Evolutionary conservation across 1,140 invertebrate species (phyloP), one percentile per base, ranked within the genome.

Genomic region (Oppia nitens): DNA sequence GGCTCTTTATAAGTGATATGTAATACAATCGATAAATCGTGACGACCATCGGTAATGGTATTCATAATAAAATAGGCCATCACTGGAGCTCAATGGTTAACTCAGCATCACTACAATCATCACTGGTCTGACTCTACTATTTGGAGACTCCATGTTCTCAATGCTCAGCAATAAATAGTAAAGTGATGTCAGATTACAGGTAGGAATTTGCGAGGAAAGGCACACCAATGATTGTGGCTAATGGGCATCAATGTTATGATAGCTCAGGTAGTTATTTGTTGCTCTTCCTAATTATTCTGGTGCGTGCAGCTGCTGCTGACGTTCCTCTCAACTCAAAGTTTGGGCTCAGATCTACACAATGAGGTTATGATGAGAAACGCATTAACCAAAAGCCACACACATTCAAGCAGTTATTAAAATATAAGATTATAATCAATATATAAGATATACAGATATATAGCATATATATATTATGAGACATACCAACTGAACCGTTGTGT

Each of bases 251-350:
- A n/a, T n/a, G n/a, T n/a, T n/a, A n/a, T n/a, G n/a, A n/a, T n/a
- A n/a, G n/a, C n/a, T n/a, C n/a, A 40, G 17, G 32, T 40, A 40
- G 32, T 40, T 40, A 40, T 40, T 40, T 40, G 32, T 40, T 40
- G 32, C 32, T 40, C 32, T 40, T 40, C 32, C 32, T 40, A 40
- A 40, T 40, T 40, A 40, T 40, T 6, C 32, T 6, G 17, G 32
- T 40, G 32, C 32, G 32, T 40, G 32, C 32, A 40, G 52, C 17
- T 29, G 25, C 25, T 21, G 52, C 52, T n/a, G 52, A 53, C 9
- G 25, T 27, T 53, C 52, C 52, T 53, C 52, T 53, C 52, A 53
- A 53, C 25, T 53, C 52, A 53, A 53, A 25, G 52, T 9, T 25
- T 11, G 32, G 32, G 32, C 32, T 40, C 6, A 40, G 17, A 40